Percentiles rank a stretch among this genome's conserved stretches.
These are phyloP conservation scores for Chymomyza procnemis DNA, from an alignment of 2,888 invertebrate species.

Conservation along the genomic window DNA sequence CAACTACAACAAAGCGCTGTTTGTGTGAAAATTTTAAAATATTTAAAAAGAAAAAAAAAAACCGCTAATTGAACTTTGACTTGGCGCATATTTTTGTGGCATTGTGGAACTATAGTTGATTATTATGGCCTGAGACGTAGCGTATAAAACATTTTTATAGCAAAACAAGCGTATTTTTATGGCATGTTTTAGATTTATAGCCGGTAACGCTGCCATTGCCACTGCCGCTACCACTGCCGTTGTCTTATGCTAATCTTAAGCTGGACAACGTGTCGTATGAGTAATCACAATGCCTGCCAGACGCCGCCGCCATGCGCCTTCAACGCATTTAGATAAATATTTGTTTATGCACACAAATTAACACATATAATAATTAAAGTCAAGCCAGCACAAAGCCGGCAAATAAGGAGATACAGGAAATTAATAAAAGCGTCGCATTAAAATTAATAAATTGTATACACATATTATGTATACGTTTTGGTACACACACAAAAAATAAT, in stretches of 20 bases:
- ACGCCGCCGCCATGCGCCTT: neutral
- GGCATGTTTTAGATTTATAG: conserved; percentile 41
- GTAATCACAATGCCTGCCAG: conserved; percentile 26
- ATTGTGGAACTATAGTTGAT: conserved; percentile 13
- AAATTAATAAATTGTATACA: neutral
- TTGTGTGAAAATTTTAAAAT: conserved; percentile 4
- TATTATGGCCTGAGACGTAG: conserved; percentile 22
- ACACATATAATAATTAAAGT: conserved; percentile 39
- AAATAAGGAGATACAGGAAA: conserved; percentile 62
- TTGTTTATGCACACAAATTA: conserved; percentile 33
- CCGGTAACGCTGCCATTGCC: neutral
- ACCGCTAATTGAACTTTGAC: conserved; percentile 39
- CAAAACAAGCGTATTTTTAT: conserved; percentile 37
- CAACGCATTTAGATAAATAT: conserved; percentile 19
- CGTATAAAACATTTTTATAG: conserved; percentile 35
- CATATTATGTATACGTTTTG: neutral
- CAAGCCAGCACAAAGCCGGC: conserved; percentile 22
- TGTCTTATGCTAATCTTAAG: neutral
- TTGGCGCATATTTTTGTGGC: conserved; percentile 15
- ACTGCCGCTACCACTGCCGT: too few species aligned
- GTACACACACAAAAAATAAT: neutral
- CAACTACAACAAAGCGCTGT: neutral
- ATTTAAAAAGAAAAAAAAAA: neutral
- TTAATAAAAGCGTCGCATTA: conserved; percentile 22
- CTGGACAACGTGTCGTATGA: conserved; percentile 39